Evolutionary conservation across 2,113 vertebrate genomes (phyloP), one percentile per base, ranked within the genome.

Genomic region (Cynopterus brachyotis): DNA sequence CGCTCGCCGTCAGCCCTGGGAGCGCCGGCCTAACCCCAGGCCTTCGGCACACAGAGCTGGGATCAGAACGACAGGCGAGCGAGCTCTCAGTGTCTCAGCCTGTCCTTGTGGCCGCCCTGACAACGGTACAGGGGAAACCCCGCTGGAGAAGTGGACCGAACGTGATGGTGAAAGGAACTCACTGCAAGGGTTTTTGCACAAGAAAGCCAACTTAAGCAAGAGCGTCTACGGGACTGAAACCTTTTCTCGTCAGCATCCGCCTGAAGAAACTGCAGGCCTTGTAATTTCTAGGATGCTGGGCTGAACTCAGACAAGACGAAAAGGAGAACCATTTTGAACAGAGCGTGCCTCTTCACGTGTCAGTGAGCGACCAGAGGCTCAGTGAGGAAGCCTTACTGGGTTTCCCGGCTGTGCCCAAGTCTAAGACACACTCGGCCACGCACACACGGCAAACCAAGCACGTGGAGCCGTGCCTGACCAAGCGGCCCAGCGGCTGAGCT

Each of bases 1-100:
- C 4, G 50, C 50, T 40, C 3, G 2, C 64, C 64, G 35, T 47
- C 3, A 0, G 8, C 1, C 11, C 7, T 2, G 3, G 0, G 30
- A 20, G 10, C 0, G 20, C 53, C n/a, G 28, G 50, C 55, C 57
- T 40, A 6, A 59, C 19, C 11, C 83, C 11, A 9, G 30, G 40
- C 19, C 86, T 76, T 53, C 35, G 2, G 22, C 45, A 28, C 3
- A 45, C 10, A 57, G 0, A 2, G 8, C 47, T 66, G 16, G 17
- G 6, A 16, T 3, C 5, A 53, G 92, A 42, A 22, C 20, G 6
- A 40, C 37, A 37, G 62, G 53, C 4, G 24, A 16, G 75, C 50
- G 8, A 45, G 24, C 20, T 19, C 85, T 73, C 7, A 3, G 4
- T 3, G 15, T 2, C 17, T n/a, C n/a, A n/a, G n/a, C n/a, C n/a